Evolutionary conservation across 92 coral and sea anemone genomes (phyloP).

Genomic region (Paramuricea clavata): DNA sequence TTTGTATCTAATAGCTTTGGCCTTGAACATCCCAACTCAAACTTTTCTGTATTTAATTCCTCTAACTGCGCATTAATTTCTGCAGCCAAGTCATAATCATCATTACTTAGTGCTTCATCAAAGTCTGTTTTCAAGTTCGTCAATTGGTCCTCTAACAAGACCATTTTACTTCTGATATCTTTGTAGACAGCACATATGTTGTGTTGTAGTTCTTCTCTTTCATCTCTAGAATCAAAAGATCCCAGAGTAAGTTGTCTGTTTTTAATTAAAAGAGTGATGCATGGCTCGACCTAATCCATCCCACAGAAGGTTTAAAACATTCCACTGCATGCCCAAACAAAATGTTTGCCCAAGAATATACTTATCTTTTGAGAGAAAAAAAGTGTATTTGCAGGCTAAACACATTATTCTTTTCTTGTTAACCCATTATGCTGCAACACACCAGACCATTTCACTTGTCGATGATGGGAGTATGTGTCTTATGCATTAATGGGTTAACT

Average conservation of each 20-base stretch:
- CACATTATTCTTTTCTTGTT: too few relatives aligned
- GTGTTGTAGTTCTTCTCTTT: conserved; percentile 16
- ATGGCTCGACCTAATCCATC: too few relatives aligned
- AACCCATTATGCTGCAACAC: too few relatives aligned
- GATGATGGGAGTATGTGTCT: too few relatives aligned
- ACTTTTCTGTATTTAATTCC: conserved; percentile 50
- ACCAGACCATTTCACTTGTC: too few relatives aligned
- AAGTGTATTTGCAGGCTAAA: too few relatives aligned
- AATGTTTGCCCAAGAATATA: too few relatives aligned
- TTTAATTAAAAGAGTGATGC: not conserved
- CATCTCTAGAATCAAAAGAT: conserved; percentile 1
- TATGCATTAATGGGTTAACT: too few relatives aligned
- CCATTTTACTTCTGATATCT: conserved; percentile 13
- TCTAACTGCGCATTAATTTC: conserved; percentile 80
- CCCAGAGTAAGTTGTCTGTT: not conserved
- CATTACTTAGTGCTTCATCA: conserved; percentile 77
- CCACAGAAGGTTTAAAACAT: too few relatives aligned
- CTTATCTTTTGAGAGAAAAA: too few relatives aligned
- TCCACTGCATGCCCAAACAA: too few relatives aligned
- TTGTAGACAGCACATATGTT: conserved; percentile 2
- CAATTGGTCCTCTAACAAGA: conserved; percentile 63
- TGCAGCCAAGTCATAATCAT: conserved; percentile 93
- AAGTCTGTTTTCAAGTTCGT: conserved; percentile 70
- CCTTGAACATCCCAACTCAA: conserved; percentile 3
- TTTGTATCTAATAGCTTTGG: conserved; percentile 57